Base-by-base conservation (phyloP, 2,797 vertebrate genomes). In the Eulemur albifrons region DNA sequence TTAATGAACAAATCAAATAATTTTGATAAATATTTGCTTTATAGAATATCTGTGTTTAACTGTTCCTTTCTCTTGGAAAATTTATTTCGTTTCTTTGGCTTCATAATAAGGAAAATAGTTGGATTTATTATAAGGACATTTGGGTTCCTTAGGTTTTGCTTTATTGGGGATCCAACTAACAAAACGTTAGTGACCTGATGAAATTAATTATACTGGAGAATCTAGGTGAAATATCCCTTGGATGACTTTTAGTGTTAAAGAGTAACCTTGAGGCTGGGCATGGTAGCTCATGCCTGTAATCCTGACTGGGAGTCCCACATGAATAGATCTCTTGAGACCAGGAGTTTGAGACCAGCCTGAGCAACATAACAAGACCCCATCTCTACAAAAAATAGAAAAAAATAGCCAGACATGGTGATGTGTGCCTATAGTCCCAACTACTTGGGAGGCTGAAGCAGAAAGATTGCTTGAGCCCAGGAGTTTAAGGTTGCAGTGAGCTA, bases 11-110 rank as follows among this genome's bases (percentile, higher is more conserved):
- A 30, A 65, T 85, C 7, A 91, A 77, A 67, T 93, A 32, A 57
- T 43, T 95, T 90, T 92, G 52, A 83, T 82, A 92, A 67, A 43
- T 76, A 81, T 65, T 96, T 79, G 70, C 35, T 96, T 96, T 88
- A 5, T 0, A 54, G 25, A 92, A 81, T 88, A 72, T 21, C 57
- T 57, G 21, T 35, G 6, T 81, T 70, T 86, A 40, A 93, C 18
- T 3, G 4, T 25, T 65, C 32, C 27, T 89, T 96, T 97, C 32
- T 84, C 48, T 65, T 70, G 17, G 21, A 81, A 96, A 50, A 45
- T 88, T 32, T 65, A 4, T 92, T 92, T 92, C 13, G 30, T 75
- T 1, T 92, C 40, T 82, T 84, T 92, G 10, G 11, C 61, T 90
- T 96, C 12, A 82, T 13, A 21, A n/a, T 88, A 67, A 82, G 69